Evolutionary conservation across 2,888 invertebrate genomes (phyloP).

Genomic region (Fragum fragum): DNA sequence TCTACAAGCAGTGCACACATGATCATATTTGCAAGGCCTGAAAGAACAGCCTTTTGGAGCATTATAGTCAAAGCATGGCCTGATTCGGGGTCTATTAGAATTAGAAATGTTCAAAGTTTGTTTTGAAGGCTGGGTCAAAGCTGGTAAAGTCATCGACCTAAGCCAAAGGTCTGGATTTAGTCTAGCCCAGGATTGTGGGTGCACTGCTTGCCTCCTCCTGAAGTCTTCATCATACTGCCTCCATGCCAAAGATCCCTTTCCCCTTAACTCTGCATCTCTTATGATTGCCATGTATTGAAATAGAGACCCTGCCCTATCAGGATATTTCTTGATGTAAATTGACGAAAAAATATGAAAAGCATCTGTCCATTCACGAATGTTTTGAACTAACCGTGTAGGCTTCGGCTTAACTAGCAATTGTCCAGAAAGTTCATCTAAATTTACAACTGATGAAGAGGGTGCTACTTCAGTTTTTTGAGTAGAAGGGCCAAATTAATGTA

Average conservation of each 20-base stretch:
- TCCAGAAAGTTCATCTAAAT: too few species aligned
- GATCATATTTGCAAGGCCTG: background rate
- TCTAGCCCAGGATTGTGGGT: constrained; percentile 25
- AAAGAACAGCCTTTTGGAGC: constrained; percentile 1
- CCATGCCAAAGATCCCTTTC: constrained; percentile 18
- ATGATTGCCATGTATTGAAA: constrained; percentile 23
- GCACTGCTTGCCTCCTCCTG: constrained; percentile 25
- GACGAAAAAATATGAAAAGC: too few species aligned
- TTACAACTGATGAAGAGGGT: too few species aligned
- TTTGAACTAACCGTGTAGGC: too few species aligned
- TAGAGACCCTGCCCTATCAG: too few species aligned
- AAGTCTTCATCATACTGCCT: constrained; percentile 30
- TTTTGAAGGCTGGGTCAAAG: background rate
- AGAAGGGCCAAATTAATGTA: too few species aligned
- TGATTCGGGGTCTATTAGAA: background rate
- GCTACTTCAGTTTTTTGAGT: too few species aligned
- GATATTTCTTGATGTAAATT: too few species aligned
- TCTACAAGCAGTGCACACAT: constrained; percentile 16
- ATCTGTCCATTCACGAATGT: too few species aligned
- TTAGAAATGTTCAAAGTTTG: background rate
- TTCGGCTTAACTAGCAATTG: too few species aligned
- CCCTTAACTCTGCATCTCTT: background rate
- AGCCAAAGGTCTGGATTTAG: constrained; percentile 34
- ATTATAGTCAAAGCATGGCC: background rate
- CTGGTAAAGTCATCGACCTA: constrained; percentile 9